phyloP scores from a whole-genome alignment of 1,140 invertebrate species.

The Solenopsis invicta region DNA sequence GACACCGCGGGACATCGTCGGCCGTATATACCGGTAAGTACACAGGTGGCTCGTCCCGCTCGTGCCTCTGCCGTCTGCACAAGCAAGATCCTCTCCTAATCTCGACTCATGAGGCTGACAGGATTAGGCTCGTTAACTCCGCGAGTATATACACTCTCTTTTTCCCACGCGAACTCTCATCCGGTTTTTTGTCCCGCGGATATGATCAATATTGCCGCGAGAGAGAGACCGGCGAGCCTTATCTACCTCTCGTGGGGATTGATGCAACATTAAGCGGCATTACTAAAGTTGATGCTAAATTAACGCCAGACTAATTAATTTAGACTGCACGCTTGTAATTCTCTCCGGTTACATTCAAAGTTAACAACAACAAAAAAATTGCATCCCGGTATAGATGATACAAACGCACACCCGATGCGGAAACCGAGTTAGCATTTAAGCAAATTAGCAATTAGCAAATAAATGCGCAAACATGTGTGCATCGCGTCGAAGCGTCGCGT shows the following conservation, averaged over 20 bases:
- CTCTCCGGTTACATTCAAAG: background rate
- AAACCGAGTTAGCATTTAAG: background rate
- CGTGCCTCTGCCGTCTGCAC: constrained; percentile 58
- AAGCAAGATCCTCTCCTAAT: constrained; percentile 80
- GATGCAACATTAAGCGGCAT: background rate
- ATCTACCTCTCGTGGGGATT: constrained; percentile 23
- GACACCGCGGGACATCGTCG: constrained; percentile 79
- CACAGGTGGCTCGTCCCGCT: constrained; percentile 75
- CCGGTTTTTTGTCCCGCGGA: constrained; percentile 41
- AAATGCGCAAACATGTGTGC: background rate
- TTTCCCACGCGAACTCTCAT: constrained; percentile 79
- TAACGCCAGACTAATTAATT: background rate
- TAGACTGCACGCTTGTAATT: background rate
- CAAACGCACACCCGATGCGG: background rate
- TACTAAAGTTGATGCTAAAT: background rate
- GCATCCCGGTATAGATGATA: background rate
- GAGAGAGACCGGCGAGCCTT: background rate
- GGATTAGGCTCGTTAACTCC: constrained; percentile 86
- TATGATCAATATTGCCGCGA: constrained; percentile 3
- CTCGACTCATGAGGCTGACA: constrained; percentile 74
- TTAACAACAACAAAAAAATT: constrained; percentile 2
- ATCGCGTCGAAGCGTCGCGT: background rate
- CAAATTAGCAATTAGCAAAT: background rate
- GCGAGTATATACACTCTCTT: constrained; percentile 69
- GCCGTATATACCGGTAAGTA: constrained; percentile 60